Conservation (phyloP, 2,888 invertebrate genomes). For the Ditula angustiorana region DNA sequence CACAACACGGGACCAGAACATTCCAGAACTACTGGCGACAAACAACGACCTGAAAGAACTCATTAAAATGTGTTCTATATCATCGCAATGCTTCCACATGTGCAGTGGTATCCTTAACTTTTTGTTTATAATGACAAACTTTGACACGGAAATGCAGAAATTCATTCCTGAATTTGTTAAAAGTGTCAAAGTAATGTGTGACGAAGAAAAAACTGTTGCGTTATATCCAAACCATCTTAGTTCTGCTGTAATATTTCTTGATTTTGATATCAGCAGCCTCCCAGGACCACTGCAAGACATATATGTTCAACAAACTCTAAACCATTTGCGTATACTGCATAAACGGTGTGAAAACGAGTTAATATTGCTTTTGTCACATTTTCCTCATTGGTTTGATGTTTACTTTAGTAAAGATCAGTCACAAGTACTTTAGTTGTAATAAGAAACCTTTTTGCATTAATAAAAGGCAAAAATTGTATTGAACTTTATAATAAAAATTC, state of each 20-base stretch:
- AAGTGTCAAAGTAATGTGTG: slow-evolving; percentile 53
- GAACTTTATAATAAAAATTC: too few species aligned
- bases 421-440: too few species aligned
- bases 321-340: slow-evolving; percentile 56
- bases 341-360: slow-evolving; percentile 61
- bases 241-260: slow-evolving; percentile 61
- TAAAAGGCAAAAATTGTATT: too few species aligned
- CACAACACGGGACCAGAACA: slow-evolving; percentile 45
- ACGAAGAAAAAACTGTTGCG: slow-evolving; percentile 48
- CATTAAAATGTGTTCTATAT: slow-evolving; percentile 58
- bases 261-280: slow-evolving; percentile 59
- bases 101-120: slow-evolving; percentile 64
- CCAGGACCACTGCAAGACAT: slow-evolving; percentile 44
- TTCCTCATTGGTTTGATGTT: slow-evolving; percentile 71
- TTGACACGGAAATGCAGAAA: slow-evolving; percentile 53
- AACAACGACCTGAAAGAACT: slow-evolving; percentile 51
- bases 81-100: slow-evolving; percentile 70
- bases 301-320: slow-evolving; percentile 54
- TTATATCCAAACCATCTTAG: slow-evolving; percentile 63
- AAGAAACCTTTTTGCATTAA: too few species aligned
- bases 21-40: slow-evolving; percentile 49
- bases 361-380: slow-evolving; percentile 72
- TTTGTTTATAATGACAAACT: slow-evolving; percentile 65
- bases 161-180: slow-evolving; percentile 61
- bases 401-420: slow-evolving; percentile 49